These are phyloP conservation scores for Lacerta viridis DNA, from an alignment of 2,797 vertebrate genomes.

Conservation along the genomic window DNA sequence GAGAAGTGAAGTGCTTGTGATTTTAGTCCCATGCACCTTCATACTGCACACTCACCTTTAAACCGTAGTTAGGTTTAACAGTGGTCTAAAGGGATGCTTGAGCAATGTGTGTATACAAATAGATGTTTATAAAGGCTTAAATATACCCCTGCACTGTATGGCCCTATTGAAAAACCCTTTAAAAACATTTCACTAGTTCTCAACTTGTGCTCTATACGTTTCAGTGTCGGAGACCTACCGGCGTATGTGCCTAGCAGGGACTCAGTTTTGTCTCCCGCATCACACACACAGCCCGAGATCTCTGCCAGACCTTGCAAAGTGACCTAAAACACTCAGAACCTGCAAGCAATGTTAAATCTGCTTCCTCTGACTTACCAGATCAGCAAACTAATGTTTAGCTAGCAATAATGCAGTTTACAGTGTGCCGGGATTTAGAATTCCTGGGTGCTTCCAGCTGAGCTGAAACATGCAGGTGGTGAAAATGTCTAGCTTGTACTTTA, in stretches of 20 bases:
- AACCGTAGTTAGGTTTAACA: too few species aligned
- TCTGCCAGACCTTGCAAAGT: neutral
- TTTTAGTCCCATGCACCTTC: too few species aligned
- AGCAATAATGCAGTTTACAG: neutral
- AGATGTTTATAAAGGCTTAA: neutral
- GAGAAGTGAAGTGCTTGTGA: too few species aligned
- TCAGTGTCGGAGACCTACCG: too few species aligned
- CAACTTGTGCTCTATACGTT: neutral
- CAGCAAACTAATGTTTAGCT: constrained; percentile 1
- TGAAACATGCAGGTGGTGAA: neutral
- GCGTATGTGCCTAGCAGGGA: neutral
- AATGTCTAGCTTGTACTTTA: neutral
- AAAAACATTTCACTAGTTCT: neutral
- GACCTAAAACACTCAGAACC: neutral
- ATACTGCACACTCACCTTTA: too few species aligned
- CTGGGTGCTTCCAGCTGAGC: neutral
- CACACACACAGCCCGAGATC: neutral
- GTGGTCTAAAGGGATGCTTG: too few species aligned
- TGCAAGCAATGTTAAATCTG: neutral
- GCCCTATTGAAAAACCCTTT: neutral
- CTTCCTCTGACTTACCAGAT: neutral
- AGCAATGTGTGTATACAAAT: too few species aligned
- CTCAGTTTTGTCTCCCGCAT: neutral
- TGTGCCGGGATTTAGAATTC: neutral
- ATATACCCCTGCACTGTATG: neutral